Evolutionary conservation across 1,140 invertebrate species (phyloP).

Genomic region (Piezodorus guildinii): DNA sequence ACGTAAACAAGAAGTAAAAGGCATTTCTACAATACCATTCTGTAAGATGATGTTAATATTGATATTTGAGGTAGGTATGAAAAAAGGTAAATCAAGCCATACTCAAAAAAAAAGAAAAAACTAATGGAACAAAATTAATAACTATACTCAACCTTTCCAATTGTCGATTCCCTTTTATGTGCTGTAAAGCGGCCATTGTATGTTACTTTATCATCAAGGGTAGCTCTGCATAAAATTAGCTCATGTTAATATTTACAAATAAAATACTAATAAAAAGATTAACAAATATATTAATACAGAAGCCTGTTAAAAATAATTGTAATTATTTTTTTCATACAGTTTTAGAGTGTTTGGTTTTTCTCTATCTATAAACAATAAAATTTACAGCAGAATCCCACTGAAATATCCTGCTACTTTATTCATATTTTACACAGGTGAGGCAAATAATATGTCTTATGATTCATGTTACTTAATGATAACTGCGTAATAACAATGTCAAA

Average conservation of each 20-base stretch:
- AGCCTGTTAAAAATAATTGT: not conserved
- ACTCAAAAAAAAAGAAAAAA: not conserved
- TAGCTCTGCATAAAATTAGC: not conserved
- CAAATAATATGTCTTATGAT: too few relatives aligned
- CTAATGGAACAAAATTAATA: not conserved
- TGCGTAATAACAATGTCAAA: too few relatives aligned
- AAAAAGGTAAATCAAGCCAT: not conserved
- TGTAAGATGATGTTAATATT: not conserved
- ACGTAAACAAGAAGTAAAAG: not conserved
- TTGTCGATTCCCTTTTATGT: slow-evolving; percentile 23
- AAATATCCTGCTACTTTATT: too few relatives aligned
- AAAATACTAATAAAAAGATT: not conserved
- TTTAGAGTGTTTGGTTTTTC: too few relatives aligned
- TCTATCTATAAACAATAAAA: too few relatives aligned
- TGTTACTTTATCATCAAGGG: not conserved
- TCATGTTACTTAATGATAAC: too few relatives aligned
- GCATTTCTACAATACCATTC: not conserved
- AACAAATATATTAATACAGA: not conserved
- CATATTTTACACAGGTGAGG: too few relatives aligned
- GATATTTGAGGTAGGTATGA: not conserved
- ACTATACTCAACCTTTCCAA: slow-evolving; percentile 23
- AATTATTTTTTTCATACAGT: not conserved
- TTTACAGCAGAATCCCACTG: too few relatives aligned
- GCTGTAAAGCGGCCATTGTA: slow-evolving; percentile 22
- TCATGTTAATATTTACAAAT: not conserved